A percentile compares a stretch with the other conserved stretches of the same genome.
These are phyloP conservation scores for Coenonympha glycerion DNA, from an alignment of 2,888 invertebrate species.

Conservation along the genomic window DNA sequence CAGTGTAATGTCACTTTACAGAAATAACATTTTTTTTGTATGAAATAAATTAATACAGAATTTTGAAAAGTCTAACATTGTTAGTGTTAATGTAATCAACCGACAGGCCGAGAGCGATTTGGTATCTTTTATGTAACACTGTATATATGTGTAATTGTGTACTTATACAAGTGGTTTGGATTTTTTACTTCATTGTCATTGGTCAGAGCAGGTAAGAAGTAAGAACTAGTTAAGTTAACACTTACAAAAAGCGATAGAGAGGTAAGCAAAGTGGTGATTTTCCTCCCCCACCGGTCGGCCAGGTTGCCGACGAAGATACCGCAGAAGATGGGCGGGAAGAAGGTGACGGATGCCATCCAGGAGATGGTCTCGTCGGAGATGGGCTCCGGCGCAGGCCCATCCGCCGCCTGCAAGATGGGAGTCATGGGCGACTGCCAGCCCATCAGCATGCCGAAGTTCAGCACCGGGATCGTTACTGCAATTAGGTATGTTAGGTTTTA, in stretches of 20 bases:
- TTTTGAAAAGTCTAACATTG: too few species aligned
- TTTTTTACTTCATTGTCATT: too few species aligned
- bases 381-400: slow-evolving; percentile 66
- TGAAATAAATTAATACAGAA: too few species aligned
- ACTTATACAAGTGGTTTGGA: too few species aligned
- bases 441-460: slow-evolving; percentile 74
- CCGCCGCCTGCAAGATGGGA: slow-evolving; percentile 60
- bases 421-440: slow-evolving; percentile 78
- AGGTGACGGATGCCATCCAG: slow-evolving; percentile 76
- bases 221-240: too few species aligned
- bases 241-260: slow-evolving; percentile 75
- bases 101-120: too few species aligned
- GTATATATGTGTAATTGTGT: too few species aligned
- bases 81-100: too few species aligned
- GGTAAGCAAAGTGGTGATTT: slow-evolving; percentile 67
- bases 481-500: slow-evolving; percentile 10
- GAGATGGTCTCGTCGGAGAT: slow-evolving; percentile 70
- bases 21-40: too few species aligned
- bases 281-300: slow-evolving; percentile 74
- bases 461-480: slow-evolving; percentile 72
- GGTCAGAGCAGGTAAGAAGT: too few species aligned
- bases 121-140: too few species aligned
- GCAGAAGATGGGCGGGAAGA: slow-evolving; percentile 73
- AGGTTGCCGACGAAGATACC: slow-evolving; percentile 71
- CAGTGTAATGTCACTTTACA: too few species aligned